These are phyloP conservation scores for Taenioides sp. DNA, from an alignment of 2,797 vertebrate genomes.

Conservation along the genomic window DNA sequence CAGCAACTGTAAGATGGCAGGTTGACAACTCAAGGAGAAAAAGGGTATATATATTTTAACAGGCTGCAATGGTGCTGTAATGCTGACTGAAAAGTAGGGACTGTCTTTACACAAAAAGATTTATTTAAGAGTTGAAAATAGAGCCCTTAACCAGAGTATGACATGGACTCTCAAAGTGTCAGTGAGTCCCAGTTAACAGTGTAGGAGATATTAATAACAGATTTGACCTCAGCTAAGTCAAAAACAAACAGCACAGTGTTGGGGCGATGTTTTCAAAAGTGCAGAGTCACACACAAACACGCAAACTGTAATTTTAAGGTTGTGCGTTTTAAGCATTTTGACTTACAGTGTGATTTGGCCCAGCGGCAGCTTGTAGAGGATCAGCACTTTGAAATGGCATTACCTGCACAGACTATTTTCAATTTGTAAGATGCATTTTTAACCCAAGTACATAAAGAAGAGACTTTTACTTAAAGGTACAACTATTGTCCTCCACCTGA, in stretches of 20 bases:
- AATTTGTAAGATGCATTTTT: neutral
- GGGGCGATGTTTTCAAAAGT: slow-evolving; percentile 52
- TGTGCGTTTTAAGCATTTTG: slow-evolving; percentile 6
- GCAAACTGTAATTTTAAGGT: slow-evolving; percentile 2
- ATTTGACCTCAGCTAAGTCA: slow-evolving; percentile 53
- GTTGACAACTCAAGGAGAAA: slow-evolving; percentile 31
- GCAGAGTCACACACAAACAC: slow-evolving; percentile 54
- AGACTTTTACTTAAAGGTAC: neutral
- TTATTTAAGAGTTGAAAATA: slow-evolving; percentile 11
- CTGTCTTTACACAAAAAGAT: neutral
- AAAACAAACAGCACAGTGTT: slow-evolving; percentile 37
- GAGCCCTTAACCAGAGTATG: slow-evolving; percentile 31
- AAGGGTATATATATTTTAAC: slow-evolving; percentile 3
- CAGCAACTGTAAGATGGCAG: slow-evolving; percentile 16
- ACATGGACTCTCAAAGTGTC: slow-evolving; percentile 25
- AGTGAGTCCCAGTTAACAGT: slow-evolving; percentile 42
- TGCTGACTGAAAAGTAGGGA: neutral
- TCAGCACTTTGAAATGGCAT: neutral
- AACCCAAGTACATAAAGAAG: neutral
- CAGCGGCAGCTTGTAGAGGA: neutral
- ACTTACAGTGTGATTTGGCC: neutral
- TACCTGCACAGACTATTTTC: neutral
- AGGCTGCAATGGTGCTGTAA: slow-evolving; percentile 20
- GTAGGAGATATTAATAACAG: slow-evolving; percentile 55
- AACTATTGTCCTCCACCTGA: neutral